Evolutionary conservation across 2,888 invertebrate genomes (phyloP).

Genomic region (Pyrrhia umbra): DNA sequence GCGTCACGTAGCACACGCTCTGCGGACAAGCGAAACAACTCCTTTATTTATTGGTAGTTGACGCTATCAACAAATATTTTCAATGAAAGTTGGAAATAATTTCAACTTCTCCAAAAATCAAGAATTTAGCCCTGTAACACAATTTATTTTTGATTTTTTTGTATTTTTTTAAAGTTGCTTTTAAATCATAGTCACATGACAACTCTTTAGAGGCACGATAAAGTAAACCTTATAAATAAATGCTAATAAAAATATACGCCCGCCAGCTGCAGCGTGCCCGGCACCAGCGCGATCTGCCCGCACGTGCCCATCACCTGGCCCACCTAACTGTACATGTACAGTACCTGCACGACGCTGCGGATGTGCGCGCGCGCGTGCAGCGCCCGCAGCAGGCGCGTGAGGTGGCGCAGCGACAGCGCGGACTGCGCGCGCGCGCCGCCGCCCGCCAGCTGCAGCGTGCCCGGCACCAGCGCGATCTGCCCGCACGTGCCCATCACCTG

Average conservation of each 20-base stretch:
- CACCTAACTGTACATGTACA: no score
- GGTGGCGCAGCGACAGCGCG: slow-evolving; percentile 95
- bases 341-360: slow-evolving; percentile 94
- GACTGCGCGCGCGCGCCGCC: slow-evolving; percentile 96
- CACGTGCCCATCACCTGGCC: slow-evolving; percentile 96
- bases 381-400: slow-evolving; percentile 95
- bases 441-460: slow-evolving; percentile 79
- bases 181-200: no score
- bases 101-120: no score
- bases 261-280: slow-evolving; percentile 82
- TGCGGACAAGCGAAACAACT: no score
- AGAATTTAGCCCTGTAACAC: no score
- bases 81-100: neutral
- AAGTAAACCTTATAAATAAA: no score
- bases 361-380: slow-evolving; percentile 94
- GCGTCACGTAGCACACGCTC: slow-evolving; percentile 96
- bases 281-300: slow-evolving; percentile 97
- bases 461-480: slow-evolving; percentile 96
- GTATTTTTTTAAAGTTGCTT: no score
- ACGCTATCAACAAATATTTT: no score
- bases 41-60: no score
- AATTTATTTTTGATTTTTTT: no score
- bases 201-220: no score
- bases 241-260: no score
- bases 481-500: slow-evolving; percentile 97